Conservation (phyloP, 2,113 vertebrate species). For the Hemibagrus wyckioides region DNA sequence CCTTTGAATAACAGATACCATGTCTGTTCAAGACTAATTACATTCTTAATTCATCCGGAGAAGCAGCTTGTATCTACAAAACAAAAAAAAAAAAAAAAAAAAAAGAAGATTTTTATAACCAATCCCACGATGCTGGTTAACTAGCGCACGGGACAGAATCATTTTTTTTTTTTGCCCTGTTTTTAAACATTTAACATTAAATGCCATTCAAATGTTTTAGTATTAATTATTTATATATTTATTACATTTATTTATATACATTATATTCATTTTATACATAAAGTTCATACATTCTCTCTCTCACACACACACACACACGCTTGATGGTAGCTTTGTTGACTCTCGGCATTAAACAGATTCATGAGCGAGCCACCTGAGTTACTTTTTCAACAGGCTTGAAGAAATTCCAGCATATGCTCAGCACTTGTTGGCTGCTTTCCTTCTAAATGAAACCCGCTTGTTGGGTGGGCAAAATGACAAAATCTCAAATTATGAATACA, state of each 20-base stretch:
- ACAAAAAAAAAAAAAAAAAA: too few relatives aligned
- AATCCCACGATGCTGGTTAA: neutral
- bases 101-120: neutral
- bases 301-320: neutral
- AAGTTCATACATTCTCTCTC: too few relatives aligned
- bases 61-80: conserved; percentile 22
- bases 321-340: neutral
- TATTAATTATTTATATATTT: neutral
- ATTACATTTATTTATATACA: neutral
- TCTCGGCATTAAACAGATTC: neutral
- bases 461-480: neutral
- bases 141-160: neutral
- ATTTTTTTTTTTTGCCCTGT: neutral
- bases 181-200: neutral
- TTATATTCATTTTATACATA: too few relatives aligned
- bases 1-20: conserved; percentile 20
- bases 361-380: neutral
- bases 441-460: neutral
- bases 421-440: neutral
- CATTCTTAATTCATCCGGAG: neutral
- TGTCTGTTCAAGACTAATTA: conserved; percentile 19
- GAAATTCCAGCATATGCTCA: neutral
- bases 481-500: neutral
- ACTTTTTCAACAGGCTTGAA: neutral
- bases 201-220: too few relatives aligned